Evolutionary conservation across 92 coral and sea anemone genomes (phyloP).

Genomic region (Palythoa grandis): DNA sequence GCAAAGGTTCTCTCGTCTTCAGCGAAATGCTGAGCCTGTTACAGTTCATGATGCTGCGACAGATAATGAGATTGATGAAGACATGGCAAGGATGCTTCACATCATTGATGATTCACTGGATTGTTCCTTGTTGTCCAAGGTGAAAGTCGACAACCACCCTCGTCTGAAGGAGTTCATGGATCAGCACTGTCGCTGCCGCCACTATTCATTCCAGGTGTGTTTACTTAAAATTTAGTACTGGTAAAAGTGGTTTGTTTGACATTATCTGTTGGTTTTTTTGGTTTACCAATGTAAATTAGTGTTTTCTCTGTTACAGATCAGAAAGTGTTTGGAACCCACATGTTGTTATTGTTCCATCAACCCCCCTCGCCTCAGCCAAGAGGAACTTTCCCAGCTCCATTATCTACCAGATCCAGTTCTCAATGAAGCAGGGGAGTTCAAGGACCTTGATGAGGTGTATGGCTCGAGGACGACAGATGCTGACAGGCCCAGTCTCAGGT

Average conservation of each 20-base stretch:
- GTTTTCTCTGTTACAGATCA: constrained; percentile 20
- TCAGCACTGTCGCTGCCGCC: constrained; percentile 48
- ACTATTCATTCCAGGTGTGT: constrained; percentile 52
- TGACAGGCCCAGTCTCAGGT: no score
- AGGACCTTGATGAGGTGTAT: no score
- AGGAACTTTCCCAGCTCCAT: constrained; percentile 6
- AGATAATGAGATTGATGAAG: constrained; percentile 4
- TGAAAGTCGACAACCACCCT: background rate
- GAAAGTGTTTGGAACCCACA: background rate
- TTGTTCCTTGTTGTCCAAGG: background rate
- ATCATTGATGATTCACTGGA: background rate
- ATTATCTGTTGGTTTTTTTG: no score
- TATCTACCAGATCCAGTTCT: constrained; percentile 53
- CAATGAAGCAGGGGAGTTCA: constrained; percentile 38
- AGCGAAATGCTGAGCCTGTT: constrained; percentile 43
- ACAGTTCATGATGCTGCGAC: constrained; percentile 32
- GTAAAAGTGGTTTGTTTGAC: background rate
- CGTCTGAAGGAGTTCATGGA: constrained; percentile 18
- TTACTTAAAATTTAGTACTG: background rate
- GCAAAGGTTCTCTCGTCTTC: constrained; percentile 41
- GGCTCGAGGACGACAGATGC: no score
- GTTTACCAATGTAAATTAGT: background rate
- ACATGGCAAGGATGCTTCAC: constrained; percentile 19
- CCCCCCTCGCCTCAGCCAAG: constrained; percentile 26
- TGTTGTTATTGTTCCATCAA: background rate